Conservation (phyloP, 2,888 invertebrate genomes). For the Eupsilia transversa region DNA sequence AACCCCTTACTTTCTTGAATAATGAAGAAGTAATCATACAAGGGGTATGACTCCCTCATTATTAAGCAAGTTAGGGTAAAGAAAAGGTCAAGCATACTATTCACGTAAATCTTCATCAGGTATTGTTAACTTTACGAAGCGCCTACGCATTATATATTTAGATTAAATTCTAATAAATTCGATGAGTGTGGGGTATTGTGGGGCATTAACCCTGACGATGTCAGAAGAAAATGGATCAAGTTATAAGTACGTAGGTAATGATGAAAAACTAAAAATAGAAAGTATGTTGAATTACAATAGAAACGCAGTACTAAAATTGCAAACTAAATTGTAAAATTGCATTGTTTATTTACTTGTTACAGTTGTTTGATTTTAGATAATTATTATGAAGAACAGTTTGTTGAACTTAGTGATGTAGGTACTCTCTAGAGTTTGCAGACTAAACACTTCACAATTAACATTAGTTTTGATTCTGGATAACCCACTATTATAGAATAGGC, state of each 20-base stretch:
- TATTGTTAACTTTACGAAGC: slow-evolving; percentile 6
- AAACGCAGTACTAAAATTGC: not conserved
- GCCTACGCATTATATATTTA: slow-evolving; percentile 17
- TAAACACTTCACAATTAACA: not conserved
- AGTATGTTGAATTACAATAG: not conserved
- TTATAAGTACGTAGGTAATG: not conserved
- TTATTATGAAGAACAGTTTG: slow-evolving; percentile 7
- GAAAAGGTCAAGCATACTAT: not conserved
- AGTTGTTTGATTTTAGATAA: slow-evolving; percentile 11
- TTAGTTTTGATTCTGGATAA: not conserved
- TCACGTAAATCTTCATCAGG: not conserved
- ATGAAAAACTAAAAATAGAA: not conserved
- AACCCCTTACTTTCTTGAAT: not conserved
- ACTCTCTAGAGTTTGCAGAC: not conserved
- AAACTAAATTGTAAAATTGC: not conserved
- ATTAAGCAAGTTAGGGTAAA: not conserved
- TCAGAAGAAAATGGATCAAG: not conserved
- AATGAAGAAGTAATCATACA: not conserved
- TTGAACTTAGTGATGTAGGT: slow-evolving; percentile 17
- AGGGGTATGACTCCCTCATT: no score
- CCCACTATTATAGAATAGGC: not conserved
- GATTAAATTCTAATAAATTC: slow-evolving; percentile 42
- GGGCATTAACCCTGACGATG: not conserved
- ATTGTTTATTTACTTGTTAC: not conserved
- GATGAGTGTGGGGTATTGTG: not conserved